Percentiles rank a stretch among this genome's conserved stretches.
Evolutionary conservation across 2,888 invertebrate genomes (phyloP).

Genomic region (Antitype chi): DNA sequence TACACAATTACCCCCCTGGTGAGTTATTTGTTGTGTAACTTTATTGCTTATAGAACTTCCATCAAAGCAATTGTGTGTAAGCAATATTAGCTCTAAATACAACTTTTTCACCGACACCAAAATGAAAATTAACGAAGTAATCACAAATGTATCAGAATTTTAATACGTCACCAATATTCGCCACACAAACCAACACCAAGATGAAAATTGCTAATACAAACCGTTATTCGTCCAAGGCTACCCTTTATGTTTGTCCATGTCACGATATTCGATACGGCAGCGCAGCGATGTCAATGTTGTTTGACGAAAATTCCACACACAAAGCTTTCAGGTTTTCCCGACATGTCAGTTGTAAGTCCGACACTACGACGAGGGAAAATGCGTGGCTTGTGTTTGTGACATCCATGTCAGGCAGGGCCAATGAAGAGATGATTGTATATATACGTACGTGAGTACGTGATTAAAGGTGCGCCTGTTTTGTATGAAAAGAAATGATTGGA

Average conservation of each 20-base stretch:
- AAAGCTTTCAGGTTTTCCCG: conserved; percentile 51
- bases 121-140: neutral
- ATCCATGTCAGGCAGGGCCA: conserved; percentile 17
- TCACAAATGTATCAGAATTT: neutral
- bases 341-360: conserved; percentile 46
- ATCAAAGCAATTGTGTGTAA: neutral
- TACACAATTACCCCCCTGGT: too few species aligned
- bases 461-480: neutral
- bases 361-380: conserved; percentile 40
- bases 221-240: conserved; percentile 28
- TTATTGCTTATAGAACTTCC: neutral
- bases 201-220: conserved; percentile 15
- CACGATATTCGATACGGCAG: conserved; percentile 41
- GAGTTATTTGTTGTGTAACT: neutral
- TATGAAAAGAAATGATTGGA: neutral
- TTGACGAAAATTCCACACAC: conserved; percentile 55
- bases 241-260: conserved; percentile 38
- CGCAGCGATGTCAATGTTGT: conserved; percentile 47
- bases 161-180: conserved; percentile 12
- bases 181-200: conserved; percentile 4
- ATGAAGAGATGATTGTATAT: conserved; percentile 17
- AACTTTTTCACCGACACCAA: neutral
- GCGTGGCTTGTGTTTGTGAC: conserved; percentile 49
- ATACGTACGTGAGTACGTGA: neutral
- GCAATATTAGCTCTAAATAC: neutral